phyloP scores from a whole-genome alignment of 2,113 vertebrate species.

The Tragelaphus strepsiceros region DNA sequence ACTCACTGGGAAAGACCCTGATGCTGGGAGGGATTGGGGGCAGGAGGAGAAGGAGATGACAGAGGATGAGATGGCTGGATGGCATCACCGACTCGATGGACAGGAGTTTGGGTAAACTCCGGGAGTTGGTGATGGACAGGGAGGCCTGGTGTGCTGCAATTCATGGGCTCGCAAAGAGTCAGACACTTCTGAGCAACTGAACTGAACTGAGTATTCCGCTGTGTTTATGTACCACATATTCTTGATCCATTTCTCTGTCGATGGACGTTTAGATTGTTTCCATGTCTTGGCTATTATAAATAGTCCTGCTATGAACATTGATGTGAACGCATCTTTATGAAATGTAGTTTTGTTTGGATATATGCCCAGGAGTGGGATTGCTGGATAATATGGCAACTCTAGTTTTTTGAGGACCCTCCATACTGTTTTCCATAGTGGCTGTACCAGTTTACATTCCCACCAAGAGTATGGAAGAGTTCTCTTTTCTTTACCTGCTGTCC shows the following conservation, averaged over 20 bases:
- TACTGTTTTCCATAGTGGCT: neutral
- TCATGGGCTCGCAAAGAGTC: too few relatives aligned
- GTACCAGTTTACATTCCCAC: neutral
- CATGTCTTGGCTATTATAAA: neutral
- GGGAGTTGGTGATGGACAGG: too few relatives aligned
- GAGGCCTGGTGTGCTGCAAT: too few relatives aligned
- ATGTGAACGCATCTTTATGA: neutral
- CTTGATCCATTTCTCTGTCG: neutral
- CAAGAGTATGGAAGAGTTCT: neutral
- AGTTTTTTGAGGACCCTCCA: neutral
- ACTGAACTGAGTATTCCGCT: neutral
- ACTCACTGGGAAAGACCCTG: too few relatives aligned
- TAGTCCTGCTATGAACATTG: neutral
- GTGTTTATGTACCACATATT: neutral
- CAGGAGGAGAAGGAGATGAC: accelerated
- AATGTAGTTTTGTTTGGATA: neutral
- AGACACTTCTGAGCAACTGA: accelerated
- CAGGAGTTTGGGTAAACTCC: too few relatives aligned
- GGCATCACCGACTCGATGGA: too few relatives aligned
- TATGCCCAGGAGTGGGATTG: neutral
- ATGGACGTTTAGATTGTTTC: neutral
- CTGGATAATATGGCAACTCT: neutral
- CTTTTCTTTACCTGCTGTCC: neutral
- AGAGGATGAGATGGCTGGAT: too few relatives aligned
- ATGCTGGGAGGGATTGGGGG: too few relatives aligned